Evolutionary conservation across 92 coral and sea anemone species (phyloP).

Genomic region (Epizoanthus rinbou): DNA sequence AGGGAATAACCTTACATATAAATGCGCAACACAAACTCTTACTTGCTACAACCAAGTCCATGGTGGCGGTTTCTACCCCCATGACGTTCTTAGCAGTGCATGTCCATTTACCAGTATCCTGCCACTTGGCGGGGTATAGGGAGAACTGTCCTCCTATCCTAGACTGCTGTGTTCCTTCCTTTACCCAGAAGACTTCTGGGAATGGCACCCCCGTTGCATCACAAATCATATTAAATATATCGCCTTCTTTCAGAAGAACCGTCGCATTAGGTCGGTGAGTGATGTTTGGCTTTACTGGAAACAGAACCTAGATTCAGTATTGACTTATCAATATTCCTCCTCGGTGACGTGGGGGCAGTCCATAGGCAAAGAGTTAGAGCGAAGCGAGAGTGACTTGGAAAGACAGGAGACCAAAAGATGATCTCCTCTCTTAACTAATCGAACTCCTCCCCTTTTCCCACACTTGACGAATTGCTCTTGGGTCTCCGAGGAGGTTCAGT

Average conservation of each 20-base stretch:
- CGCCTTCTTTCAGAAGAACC: constrained; percentile 59
- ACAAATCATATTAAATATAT: constrained; percentile 46
- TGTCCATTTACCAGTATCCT: constrained; percentile 79
- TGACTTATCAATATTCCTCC: no score
- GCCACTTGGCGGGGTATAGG: constrained; percentile 60
- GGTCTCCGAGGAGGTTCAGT: no score
- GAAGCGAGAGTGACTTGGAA: no score
- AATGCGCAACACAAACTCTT: constrained; percentile 11
- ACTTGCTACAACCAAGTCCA: constrained; percentile 72
- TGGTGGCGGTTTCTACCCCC: constrained; percentile 65
- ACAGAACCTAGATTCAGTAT: not conserved
- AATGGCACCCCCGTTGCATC: constrained; percentile 64
- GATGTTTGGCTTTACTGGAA: constrained; percentile 77
- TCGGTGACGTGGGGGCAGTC: no score
- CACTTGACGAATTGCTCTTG: no score
- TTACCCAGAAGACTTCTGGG: constrained; percentile 79
- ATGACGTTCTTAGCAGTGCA: constrained; percentile 74
- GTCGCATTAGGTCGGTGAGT: constrained; percentile 60
- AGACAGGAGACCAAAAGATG: no score
- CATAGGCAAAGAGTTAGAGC: no score
- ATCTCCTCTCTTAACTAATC: no score
- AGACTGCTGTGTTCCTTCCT: constrained; percentile 62
- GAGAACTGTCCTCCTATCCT: constrained; percentile 54
- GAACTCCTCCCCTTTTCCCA: no score
- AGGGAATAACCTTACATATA: not conserved